Evolutionary conservation across 2,797 vertebrate species (phyloP).

Genomic region (Gallinago solitaria): DNA sequence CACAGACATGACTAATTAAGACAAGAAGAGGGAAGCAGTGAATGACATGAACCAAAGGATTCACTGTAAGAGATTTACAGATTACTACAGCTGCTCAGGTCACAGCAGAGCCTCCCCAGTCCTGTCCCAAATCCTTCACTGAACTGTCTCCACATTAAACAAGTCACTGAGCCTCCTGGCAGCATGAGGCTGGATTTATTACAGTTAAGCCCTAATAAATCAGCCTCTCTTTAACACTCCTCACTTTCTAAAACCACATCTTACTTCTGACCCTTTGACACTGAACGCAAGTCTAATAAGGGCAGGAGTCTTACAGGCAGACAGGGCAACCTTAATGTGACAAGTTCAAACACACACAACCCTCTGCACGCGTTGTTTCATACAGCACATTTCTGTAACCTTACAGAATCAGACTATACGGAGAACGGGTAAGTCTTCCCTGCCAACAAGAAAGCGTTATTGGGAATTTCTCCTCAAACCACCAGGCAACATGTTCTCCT

Average conservation of each 20-base stretch:
- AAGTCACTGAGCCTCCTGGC: not conserved
- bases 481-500: not conserved
- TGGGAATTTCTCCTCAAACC: not conserved
- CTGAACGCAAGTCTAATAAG: not conserved
- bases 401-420: not conserved
- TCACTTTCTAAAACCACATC: not conserved
- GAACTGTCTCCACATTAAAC: not conserved
- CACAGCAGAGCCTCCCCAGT: not conserved
- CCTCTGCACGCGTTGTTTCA: not conserved
- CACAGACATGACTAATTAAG: not conserved
- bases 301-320: not conserved
- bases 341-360: not conserved
- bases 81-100: not conserved
- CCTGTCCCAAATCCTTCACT: not conserved
- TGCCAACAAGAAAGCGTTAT: not conserved
- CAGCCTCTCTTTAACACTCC: not conserved
- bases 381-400: not conserved
- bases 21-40: not conserved
- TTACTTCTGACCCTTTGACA: not conserved
- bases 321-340: not conserved
- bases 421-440: not conserved
- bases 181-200: not conserved
- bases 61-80: not conserved
- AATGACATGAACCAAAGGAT: not conserved
- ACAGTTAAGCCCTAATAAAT: not conserved